phyloP scores from a whole-genome alignment of 2,113 vertebrate genomes.

The Hyperoodon ampullatus region DNA sequence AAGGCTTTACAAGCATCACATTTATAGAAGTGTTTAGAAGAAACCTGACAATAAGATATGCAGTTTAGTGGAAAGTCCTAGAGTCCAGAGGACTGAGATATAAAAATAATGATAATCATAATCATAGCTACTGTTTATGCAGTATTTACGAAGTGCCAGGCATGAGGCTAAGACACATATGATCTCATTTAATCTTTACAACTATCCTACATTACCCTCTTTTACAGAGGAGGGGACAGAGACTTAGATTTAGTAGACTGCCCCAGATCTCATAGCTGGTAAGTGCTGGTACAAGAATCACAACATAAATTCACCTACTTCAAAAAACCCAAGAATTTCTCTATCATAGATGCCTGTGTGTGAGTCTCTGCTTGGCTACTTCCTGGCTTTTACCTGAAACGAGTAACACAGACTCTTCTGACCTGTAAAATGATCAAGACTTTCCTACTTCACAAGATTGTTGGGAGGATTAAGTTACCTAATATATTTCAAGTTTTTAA shows the following conservation, averaged over 20 bases:
- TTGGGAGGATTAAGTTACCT: not conserved
- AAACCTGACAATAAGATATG: not conserved
- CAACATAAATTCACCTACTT: not conserved
- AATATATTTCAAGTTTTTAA: not conserved
- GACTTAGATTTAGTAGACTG: not conserved
- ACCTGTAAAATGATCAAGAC: not conserved
- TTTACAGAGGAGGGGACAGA: not conserved
- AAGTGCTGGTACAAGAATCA: not conserved
- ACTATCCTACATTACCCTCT: not conserved
- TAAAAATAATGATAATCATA: not conserved
- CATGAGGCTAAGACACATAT: not conserved
- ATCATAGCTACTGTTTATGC: not conserved
- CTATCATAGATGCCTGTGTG: not conserved
- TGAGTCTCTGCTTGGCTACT: not conserved
- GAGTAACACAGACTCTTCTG: constrained; percentile 4
- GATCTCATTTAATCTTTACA: not conserved
- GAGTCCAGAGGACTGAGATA: not conserved
- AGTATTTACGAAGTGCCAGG: not conserved
- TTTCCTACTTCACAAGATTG: not conserved
- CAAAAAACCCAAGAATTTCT: not conserved
- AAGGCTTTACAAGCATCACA: not conserved
- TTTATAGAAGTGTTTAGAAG: not conserved
- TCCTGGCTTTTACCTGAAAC: not conserved
- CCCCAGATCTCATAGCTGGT: not conserved
- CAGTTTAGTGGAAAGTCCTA: not conserved